Percentiles rank a stretch among this genome's conserved stretches.
These are phyloP conservation scores for Sinosuthora webbiana DNA, from an alignment of 2,113 vertebrate genomes.

Conservation along the genomic window DNA sequence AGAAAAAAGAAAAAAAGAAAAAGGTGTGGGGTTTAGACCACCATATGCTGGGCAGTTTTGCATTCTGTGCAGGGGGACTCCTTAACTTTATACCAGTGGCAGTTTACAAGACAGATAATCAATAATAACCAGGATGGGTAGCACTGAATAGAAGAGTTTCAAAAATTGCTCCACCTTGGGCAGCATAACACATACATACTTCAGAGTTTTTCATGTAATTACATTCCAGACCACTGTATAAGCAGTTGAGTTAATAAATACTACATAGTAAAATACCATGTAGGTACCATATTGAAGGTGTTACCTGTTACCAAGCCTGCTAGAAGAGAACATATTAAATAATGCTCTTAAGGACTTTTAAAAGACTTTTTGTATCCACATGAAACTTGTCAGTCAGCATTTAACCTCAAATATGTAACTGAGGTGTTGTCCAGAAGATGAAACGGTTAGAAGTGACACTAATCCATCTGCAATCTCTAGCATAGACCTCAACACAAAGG, in stretches of 20 bases:
- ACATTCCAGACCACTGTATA: not conserved
- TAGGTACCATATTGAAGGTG: not conserved
- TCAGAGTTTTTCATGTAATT: not conserved
- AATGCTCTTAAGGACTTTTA: not conserved
- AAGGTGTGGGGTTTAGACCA: not conserved
- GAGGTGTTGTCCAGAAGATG: not conserved
- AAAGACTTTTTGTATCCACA: not conserved
- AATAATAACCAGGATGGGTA: not conserved
- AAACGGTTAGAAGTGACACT: not conserved
- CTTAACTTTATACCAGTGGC: not conserved
- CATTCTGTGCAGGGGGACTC: not conserved
- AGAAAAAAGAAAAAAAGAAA: not conserved
- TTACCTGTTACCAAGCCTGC: not conserved
- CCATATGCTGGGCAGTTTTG: not conserved
- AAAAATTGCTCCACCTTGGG: not conserved
- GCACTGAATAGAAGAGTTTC: not conserved
- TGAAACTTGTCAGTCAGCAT: not conserved
- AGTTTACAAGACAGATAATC: not conserved
- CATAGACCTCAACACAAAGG: slow-evolving; percentile 5
- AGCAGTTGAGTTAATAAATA: not conserved
- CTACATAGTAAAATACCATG: not conserved
- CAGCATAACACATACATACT: not conserved
- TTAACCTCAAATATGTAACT: not conserved
- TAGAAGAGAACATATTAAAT: not conserved
- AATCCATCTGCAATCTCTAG: not conserved